Evolutionary conservation across 2,113 vertebrate species (phyloP).

Genomic region (Carlito syrichta): DNA sequence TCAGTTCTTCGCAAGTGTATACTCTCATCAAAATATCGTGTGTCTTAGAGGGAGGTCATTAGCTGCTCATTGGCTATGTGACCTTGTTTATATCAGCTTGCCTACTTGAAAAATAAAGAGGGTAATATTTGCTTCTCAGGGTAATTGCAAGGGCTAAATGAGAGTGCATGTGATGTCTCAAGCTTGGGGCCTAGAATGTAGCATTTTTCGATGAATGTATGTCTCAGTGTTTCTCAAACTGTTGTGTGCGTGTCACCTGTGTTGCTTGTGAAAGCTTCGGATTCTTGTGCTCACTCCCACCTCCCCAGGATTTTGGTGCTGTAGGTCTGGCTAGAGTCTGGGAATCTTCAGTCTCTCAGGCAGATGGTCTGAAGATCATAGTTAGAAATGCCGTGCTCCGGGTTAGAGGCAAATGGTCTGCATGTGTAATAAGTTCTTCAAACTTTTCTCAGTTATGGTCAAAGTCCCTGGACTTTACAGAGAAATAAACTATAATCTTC

Average conservation of each 20-base stretch:
- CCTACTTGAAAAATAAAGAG: not conserved
- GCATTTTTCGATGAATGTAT: not conserved
- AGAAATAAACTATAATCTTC: not conserved
- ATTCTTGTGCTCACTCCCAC: not conserved
- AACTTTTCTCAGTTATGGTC: not conserved
- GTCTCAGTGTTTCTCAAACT: not conserved
- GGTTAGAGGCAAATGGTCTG: not conserved
- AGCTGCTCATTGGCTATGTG: not conserved
- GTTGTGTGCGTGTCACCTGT: not conserved
- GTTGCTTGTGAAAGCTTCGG: not conserved
- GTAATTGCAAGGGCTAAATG: not conserved
- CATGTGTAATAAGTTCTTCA: not conserved
- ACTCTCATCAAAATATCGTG: not conserved
- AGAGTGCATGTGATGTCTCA: not conserved
- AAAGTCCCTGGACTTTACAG: constrained; percentile 3
- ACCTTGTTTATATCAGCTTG: not conserved
- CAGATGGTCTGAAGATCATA: not conserved
- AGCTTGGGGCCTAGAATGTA: not conserved
- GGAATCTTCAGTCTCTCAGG: not conserved
- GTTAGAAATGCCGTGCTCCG: not conserved
- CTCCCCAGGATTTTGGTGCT: not conserved
- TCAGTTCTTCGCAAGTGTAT: not conserved
- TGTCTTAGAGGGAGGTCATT: too few species aligned
- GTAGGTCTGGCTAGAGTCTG: not conserved
- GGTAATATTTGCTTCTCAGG: not conserved